Conservation (phyloP, 2,797 vertebrate species). For the Dendrocincla tyrannina region DNA sequence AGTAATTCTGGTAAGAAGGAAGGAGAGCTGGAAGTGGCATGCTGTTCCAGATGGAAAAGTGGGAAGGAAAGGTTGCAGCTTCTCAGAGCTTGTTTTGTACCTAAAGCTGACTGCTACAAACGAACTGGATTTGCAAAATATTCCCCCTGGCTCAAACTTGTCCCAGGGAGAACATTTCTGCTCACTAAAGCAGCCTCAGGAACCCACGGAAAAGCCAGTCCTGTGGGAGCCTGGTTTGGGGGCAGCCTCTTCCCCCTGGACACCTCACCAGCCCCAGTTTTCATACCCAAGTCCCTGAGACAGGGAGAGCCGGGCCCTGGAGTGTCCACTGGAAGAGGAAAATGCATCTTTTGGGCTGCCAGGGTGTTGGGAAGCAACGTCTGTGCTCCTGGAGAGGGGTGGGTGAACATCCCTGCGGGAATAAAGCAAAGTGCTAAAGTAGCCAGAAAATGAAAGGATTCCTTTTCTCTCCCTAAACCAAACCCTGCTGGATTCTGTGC, state of each 20-base stretch:
- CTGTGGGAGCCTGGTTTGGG: fast-evolving
- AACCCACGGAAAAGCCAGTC: neutral
- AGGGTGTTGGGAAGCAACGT: fast-evolving
- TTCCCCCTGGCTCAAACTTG: neutral
- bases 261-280: neutral
- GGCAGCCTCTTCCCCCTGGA: neutral
- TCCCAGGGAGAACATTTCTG: neutral
- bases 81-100: neutral
- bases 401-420: fast-evolving
- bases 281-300: neutral
- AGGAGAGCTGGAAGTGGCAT: neutral
- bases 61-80: neutral
- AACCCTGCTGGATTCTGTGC: fast-evolving
- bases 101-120: neutral
- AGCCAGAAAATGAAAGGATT: neutral
- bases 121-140: neutral
- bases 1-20: fast-evolving
- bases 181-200: neutral
- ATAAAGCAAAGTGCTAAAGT: fast-evolving
- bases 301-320: neutral
- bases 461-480: neutral
- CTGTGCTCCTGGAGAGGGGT: neutral
- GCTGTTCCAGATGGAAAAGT: neutral
- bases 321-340: neutral
- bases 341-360: neutral